These are phyloP conservation scores for Plumapathes pennacea DNA, from an alignment of 92 coral and sea anemone species.

Conservation along the genomic window DNA sequence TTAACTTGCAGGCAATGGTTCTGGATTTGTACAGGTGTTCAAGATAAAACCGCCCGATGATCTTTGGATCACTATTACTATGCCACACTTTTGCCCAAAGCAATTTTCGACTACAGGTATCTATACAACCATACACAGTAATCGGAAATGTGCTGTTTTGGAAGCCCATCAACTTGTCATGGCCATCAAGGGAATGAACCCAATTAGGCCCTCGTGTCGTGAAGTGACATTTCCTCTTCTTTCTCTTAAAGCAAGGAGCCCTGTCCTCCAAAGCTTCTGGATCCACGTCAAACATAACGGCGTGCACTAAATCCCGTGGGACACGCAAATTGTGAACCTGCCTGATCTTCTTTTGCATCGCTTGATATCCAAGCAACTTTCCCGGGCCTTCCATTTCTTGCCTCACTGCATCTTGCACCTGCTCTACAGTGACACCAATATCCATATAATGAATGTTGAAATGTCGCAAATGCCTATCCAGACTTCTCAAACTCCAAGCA, in stretches of 20 bases:
- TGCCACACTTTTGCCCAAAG: slow-evolving; percentile 54
- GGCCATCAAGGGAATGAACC: slow-evolving; percentile 41
- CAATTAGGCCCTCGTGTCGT: slow-evolving; percentile 38
- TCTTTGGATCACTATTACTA: slow-evolving; percentile 45
- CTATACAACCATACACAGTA: slow-evolving; percentile 40
- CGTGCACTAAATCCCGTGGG: slow-evolving; percentile 55
- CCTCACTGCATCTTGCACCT: slow-evolving; percentile 19
- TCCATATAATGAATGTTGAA: slow-evolving; percentile 28
- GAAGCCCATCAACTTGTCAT: slow-evolving; percentile 38
- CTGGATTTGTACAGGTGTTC: slow-evolving; percentile 44
- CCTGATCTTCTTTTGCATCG: slow-evolving; percentile 25
- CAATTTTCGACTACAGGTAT: slow-evolving; percentile 49
- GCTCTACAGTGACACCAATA: slow-evolving; percentile 9
- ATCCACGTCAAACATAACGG: slow-evolving; percentile 51
- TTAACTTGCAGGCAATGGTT: slow-evolving; percentile 13
- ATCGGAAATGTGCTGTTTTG: slow-evolving; percentile 47
- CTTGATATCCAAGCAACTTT: slow-evolving; percentile 16
- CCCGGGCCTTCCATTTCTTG: slow-evolving; percentile 36
- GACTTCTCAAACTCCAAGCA: slow-evolving; percentile 54
- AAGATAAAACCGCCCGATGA: slow-evolving; percentile 46
- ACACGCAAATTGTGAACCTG: slow-evolving; percentile 26
- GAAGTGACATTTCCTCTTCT: slow-evolving; percentile 46
- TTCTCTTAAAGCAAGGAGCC: slow-evolving; percentile 41
- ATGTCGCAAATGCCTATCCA: slow-evolving; percentile 31
- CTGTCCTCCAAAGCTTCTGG: slow-evolving; percentile 47